phyloP scores from a whole-genome alignment of 2,797 vertebrate species.

The Sebastes steindachneri region DNA sequence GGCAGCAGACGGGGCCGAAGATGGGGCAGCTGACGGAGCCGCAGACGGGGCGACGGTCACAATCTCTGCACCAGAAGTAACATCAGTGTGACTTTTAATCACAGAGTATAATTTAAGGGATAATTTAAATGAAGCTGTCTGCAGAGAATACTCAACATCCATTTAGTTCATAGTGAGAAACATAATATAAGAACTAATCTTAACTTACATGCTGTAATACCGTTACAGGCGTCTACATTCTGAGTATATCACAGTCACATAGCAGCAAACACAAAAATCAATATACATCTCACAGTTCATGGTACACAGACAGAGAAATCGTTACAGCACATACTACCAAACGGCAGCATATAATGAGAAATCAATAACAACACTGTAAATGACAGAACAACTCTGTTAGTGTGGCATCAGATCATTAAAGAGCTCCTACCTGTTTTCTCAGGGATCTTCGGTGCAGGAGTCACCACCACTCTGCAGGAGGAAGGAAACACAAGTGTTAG shows the following conservation, averaged over 20 bases:
- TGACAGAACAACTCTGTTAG: neutral
- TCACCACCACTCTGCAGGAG: slow-evolving; percentile 37
- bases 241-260: neutral
- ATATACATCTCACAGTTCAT: neutral
- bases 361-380: neutral
- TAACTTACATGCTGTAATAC: neutral
- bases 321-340: neutral
- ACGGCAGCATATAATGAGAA: neutral
- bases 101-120: neutral
- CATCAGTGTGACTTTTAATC: neutral
- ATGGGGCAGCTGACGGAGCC: too few relatives aligned
- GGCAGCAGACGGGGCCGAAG: too few relatives aligned
- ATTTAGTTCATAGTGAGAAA: neutral
- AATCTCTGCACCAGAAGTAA: slow-evolving; percentile 12
- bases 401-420: neutral
- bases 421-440: slow-evolving; percentile 53
- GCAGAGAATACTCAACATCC: neutral
- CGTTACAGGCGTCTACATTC: neutral
- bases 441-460: slow-evolving; percentile 15
- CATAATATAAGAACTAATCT: neutral
- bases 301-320: neutral
- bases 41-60: neutral
- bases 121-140: neutral
- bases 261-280: neutral
- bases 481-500: neutral